phyloP scores from a whole-genome alignment of 2,113 vertebrate genomes.

The Strix uralensis region DNA sequence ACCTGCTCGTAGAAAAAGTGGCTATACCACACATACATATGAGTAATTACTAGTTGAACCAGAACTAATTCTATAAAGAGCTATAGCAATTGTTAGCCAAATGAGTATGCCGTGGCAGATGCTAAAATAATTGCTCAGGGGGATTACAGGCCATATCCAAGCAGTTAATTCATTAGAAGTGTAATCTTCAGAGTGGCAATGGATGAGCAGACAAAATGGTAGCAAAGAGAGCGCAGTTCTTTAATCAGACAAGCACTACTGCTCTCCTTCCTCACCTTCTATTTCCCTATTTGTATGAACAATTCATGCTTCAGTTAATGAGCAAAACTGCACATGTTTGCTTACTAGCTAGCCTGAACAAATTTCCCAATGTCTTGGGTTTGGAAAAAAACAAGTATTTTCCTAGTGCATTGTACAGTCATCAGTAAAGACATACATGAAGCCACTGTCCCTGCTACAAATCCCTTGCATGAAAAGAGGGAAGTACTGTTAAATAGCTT shows the following conservation, averaged over 20 bases:
- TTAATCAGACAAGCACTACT: neutral
- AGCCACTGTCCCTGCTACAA: neutral
- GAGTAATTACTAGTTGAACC: conserved; percentile 46
- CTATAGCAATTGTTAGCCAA: conserved; percentile 42
- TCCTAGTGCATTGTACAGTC: neutral
- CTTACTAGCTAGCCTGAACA: neutral
- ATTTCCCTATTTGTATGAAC: neutral
- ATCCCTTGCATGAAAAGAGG: neutral
- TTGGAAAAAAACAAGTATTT: neutral
- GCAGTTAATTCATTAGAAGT: conserved; percentile 42
- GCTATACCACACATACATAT: neutral
- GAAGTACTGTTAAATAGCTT: neutral
- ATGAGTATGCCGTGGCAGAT: conserved; percentile 46
- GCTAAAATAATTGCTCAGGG: conserved; percentile 59
- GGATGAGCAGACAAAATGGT: neutral
- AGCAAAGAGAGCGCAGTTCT: neutral
- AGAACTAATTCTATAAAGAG: conserved; percentile 53
- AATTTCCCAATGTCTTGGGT: neutral
- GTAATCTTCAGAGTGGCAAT: neutral
- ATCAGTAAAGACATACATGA: neutral
- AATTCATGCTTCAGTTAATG: neutral
- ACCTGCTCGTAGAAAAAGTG: neutral
- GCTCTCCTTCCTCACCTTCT: neutral
- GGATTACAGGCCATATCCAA: conserved; percentile 28
- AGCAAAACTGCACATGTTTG: neutral